phyloP scores from a whole-genome alignment of 2,888 invertebrate genomes.

The Platycnemis pennipes region DNA sequence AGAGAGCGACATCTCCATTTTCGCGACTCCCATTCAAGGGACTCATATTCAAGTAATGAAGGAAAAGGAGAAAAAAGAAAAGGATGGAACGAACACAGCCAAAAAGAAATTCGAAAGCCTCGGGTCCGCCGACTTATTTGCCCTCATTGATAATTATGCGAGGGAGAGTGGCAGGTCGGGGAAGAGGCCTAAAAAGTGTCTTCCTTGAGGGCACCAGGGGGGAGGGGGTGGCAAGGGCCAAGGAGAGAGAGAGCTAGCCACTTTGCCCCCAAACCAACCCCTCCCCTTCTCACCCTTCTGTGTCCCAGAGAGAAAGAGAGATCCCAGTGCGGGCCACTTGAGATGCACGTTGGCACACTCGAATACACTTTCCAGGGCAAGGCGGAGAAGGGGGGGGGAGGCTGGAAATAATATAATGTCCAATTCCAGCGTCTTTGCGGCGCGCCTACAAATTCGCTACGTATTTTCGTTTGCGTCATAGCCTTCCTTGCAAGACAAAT shows the following conservation, averaged over 20 bases:
- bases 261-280: background rate
- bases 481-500: constrained; percentile 39
- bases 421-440: constrained; percentile 31
- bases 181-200: background rate
- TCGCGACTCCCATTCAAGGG: background rate
- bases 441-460: constrained; percentile 12
- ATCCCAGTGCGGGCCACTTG: constrained; percentile 26
- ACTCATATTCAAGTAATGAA: constrained; percentile 12
- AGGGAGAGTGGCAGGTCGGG: background rate
- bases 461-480: constrained; percentile 5
- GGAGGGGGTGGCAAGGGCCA: background rate
- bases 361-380: background rate
- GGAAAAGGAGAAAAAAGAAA: background rate
- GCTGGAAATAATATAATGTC: constrained; percentile 24
- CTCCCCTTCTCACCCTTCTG: background rate
- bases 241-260: background rate
- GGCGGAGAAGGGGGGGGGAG: background rate
- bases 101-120: background rate
- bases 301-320: background rate
- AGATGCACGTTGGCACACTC: constrained; percentile 15
- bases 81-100: background rate
- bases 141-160: constrained; percentile 9
- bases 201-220: background rate
- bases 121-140: background rate
- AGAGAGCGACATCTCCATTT: background rate